A percentile compares a stretch with the other conserved stretches of the same genome.
Conservation (phyloP, 1,140 invertebrate species). For the Drosophila oshimai region DNA sequence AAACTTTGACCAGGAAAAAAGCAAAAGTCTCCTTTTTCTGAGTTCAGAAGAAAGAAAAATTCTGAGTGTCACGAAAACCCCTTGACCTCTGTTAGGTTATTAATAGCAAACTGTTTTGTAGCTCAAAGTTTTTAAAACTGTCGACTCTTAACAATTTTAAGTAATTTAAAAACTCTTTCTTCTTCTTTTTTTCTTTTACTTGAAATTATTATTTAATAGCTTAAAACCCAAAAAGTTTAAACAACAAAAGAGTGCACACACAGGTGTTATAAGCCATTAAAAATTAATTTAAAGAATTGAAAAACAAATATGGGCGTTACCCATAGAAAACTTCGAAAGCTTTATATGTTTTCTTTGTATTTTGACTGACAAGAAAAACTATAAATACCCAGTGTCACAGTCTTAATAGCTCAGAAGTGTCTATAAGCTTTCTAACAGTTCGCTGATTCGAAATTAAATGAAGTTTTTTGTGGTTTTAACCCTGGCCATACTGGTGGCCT, state of each 20-base stretch:
- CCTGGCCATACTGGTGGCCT: not conserved
- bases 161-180: not conserved
- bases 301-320: not conserved
- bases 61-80: too few relatives aligned
- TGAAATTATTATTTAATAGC: not conserved
- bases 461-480: not conserved
- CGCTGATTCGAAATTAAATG: not conserved
- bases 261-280: constrained; percentile 2
- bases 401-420: constrained; percentile 1
- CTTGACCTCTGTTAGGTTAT: too few relatives aligned
- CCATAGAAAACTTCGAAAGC: not conserved
- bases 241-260: constrained; percentile 3
- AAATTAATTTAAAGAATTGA: not conserved
- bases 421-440: not conserved
- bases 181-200: not conserved
- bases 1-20: too few relatives aligned
- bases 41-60: too few relatives aligned
- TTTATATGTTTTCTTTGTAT: not conserved
- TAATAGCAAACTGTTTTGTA: too few relatives aligned
- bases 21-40: too few relatives aligned
- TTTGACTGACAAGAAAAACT: not conserved
- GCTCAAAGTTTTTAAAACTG: too few relatives aligned
- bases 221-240: not conserved
- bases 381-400: constrained; percentile 13
- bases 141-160: too few relatives aligned